Evolutionary conservation across 2,888 invertebrate species (phyloP).

Genomic region (Alcis repandata): DNA sequence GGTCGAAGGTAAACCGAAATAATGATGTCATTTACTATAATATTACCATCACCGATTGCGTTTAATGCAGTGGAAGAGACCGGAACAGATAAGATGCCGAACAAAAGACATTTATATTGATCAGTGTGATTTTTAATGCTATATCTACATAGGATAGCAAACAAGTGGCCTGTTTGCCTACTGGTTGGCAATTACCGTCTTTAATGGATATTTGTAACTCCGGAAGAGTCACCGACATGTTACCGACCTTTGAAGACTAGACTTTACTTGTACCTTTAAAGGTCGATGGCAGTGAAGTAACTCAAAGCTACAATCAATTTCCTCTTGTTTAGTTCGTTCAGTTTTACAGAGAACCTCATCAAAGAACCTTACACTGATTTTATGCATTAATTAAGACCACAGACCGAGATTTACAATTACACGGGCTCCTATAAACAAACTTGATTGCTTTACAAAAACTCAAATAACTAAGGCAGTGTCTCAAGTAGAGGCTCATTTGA

Average conservation of each 20-base stretch:
- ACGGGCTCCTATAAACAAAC: constrained; percentile 84
- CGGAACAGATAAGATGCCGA: too few relatives aligned
- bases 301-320: constrained; percentile 49
- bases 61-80: neutral
- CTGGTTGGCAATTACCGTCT: neutral
- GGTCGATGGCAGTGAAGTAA: neutral
- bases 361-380: constrained; percentile 76
- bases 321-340: constrained; percentile 65
- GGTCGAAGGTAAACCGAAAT: constrained; percentile 4
- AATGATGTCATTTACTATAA: neutral
- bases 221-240: too few relatives aligned
- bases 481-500: constrained; percentile 86
- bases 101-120: too few relatives aligned
- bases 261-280: neutral
- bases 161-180: too few relatives aligned
- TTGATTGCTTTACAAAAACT: constrained; percentile 87
- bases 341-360: constrained; percentile 66
- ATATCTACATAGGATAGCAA: too few relatives aligned
- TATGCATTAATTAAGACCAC: constrained; percentile 83
- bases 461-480: constrained; percentile 86
- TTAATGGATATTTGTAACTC: too few relatives aligned
- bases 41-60: neutral
- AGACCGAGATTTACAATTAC: constrained; percentile 85
- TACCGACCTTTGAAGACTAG: neutral
- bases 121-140: too few relatives aligned